Base-by-base conservation (phyloP, 2,797 vertebrate species). In the Adrianichthys oophorus region DNA sequence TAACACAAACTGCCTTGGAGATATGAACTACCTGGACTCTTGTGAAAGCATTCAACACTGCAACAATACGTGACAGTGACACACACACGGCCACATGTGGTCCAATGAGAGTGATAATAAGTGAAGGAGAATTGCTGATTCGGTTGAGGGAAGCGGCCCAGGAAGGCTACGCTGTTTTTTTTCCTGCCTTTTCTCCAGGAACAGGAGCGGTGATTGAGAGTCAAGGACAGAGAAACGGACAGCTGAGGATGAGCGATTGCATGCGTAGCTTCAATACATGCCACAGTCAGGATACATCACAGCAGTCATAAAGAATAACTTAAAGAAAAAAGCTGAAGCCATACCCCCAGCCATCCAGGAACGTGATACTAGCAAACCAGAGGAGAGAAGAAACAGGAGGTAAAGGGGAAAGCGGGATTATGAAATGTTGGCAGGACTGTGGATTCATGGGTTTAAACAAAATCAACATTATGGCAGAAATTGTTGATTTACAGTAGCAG, bases 301-400 rank as follows among this genome's bases (percentile, higher is more conserved):
- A 29, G 76, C 70, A 62, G 62, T 76, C 49, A 57, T 62, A 53
- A 55, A 58, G 62, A 69, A 60, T 14, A 75, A 82, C 63, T 70
- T 48, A 55, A 75, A 70, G 43, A 61, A 67, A 90, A 88, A 94
- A 95, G 90, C 93, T 91, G 87, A 93, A 95, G 95, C 92, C 95
- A 95, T 97, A 98, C 95, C 95, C 93, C 87, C 90, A 83, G 91
- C 88, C 90, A 93, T 93, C 92, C 92, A 93, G 91, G 92, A 93
- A 82, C 84, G 90, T 59, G 92, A 92, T 37, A 92, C 92, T 92
- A 80, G 89, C 87, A 84, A 84, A 85, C 79, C 76, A 79, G 82
- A 73, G 80, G 74, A 86, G 76, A 87, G 74, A 80, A 84, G 81
- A 85, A 54, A 88, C 24, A 74, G 78, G 59, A 55, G 58, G 83